Percentiles rank a stretch among this genome's conserved stretches.
phyloP scores from a whole-genome alignment of 2,797 vertebrate species.

The Pachyuromys duprasi region DNA sequence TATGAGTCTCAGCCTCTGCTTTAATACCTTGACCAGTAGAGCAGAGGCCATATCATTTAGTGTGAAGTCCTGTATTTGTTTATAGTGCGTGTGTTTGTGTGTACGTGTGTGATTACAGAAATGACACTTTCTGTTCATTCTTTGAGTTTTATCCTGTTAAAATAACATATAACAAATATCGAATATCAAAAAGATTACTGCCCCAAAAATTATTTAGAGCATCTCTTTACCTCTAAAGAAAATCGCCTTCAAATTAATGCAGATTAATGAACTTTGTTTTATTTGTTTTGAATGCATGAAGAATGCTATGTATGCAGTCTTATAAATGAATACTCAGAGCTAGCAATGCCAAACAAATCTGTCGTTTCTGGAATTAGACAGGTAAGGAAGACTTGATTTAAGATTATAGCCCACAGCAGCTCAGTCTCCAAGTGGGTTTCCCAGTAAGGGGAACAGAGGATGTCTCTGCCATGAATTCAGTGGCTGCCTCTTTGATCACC shows the following conservation, averaged over 20 bases:
- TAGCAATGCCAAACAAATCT: conserved; percentile 25
- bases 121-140: not conserved
- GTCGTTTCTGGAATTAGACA: not conserved
- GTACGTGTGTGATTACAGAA: not conserved
- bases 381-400: not conserved
- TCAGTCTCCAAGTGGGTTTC: too few relatives aligned
- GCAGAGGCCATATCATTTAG: too few relatives aligned
- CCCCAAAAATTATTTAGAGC: conserved; percentile 30
- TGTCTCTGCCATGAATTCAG: too few relatives aligned
- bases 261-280: not conserved
- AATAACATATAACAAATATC: not conserved
- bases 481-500: too few relatives aligned
- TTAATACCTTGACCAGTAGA: too few relatives aligned
- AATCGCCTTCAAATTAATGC: not conserved
- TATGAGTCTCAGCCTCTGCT: too few relatives aligned
- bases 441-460: too few relatives aligned
- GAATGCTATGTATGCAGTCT: not conserved
- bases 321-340: not conserved
- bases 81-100: not conserved
- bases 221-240: not conserved
- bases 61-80: not conserved
- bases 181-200: not conserved
- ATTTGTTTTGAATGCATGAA: conserved; percentile 39
- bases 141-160: not conserved
- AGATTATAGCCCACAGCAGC: not conserved